Evolutionary conservation across 2,888 invertebrate species (phyloP).

Genomic region (Girardia tigrina): DNA sequence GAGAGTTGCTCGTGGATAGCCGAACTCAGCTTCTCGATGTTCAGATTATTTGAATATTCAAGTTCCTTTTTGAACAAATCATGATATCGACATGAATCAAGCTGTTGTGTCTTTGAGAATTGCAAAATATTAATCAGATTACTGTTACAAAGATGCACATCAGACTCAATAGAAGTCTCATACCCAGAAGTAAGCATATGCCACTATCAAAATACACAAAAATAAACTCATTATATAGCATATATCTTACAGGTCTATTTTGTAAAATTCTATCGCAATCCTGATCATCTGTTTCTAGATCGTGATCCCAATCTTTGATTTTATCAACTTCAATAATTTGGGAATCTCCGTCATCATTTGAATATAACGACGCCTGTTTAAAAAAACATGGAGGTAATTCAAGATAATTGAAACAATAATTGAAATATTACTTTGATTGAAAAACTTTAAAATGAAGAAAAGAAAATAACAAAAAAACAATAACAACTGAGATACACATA

Average conservation of each 20-base stretch:
- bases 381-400: background rate
- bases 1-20: background rate
- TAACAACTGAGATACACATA: too few relatives aligned
- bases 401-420: background rate
- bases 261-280: background rate
- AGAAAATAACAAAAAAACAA: too few relatives aligned
- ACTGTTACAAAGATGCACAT: background rate
- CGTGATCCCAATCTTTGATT: conserved; percentile 9
- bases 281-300: conserved; percentile 17
- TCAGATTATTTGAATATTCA: background rate
- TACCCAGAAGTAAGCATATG: background rate
- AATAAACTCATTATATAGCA: background rate
- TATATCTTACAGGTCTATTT: background rate
- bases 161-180: conserved; percentile 6
- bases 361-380: background rate
- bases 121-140: background rate
- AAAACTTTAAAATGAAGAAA: too few relatives aligned
- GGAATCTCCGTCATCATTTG: background rate
- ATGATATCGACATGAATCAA: background rate
- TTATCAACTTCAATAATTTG: background rate
- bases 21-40: background rate
- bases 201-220: background rate
- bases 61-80: background rate
- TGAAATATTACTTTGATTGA: too few relatives aligned
- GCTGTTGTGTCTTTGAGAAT: background rate